Evolutionary conservation across 2,113 vertebrate genomes (phyloP).

Genomic region (Numida meleagris): DNA sequence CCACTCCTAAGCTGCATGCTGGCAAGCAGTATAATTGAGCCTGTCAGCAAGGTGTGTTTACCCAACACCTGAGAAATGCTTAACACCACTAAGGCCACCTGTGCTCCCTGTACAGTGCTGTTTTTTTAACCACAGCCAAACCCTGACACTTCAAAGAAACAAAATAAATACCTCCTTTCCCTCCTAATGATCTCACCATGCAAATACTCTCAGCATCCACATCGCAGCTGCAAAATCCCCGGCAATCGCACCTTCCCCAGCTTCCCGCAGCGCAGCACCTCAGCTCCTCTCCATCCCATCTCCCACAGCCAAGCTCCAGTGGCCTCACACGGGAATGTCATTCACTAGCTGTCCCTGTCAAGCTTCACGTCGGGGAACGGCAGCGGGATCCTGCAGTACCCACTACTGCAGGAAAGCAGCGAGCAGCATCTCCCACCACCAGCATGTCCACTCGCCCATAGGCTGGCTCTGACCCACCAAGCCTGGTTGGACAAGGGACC

Average conservation of each 20-base stretch:
- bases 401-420: background rate
- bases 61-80: background rate
- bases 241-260: background rate
- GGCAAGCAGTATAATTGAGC: background rate
- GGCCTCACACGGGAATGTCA: background rate
- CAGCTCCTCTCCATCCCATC: background rate
- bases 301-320: background rate
- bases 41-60: background rate
- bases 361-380: fast-evolving
- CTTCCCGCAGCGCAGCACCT: background rate
- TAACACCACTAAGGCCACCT: background rate
- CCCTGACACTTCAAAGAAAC: background rate
- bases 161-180: background rate
- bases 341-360: background rate
- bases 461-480: background rate
- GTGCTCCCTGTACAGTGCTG: background rate
- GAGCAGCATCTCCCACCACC: background rate
- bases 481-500: background rate
- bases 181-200: background rate
- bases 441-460: background rate
- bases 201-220: background rate
- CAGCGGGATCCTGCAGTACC: background rate
- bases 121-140: background rate
- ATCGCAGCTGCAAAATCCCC: background rate
- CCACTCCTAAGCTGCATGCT: background rate